phyloP scores from a whole-genome alignment of 2,113 vertebrate genomes.

The Cheilinus undulatus region DNA sequence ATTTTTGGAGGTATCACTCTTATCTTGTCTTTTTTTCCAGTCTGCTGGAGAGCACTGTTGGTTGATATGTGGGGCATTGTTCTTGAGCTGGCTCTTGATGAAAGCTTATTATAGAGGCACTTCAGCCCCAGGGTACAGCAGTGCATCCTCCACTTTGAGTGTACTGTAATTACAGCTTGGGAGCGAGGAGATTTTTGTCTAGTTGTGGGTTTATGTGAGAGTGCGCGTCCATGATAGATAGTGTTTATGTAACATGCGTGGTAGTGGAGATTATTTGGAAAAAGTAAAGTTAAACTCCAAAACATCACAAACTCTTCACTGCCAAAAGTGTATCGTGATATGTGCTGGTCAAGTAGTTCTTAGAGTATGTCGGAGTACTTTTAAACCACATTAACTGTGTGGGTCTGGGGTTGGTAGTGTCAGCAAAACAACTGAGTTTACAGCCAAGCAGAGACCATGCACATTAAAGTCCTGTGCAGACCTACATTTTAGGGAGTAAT shows the following conservation, averaged over 20 bases:
- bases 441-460: too few species aligned
- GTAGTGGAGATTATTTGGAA: background rate
- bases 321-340: background rate
- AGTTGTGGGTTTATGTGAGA: conserved; percentile 25
- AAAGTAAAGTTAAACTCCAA: conserved; percentile 1
- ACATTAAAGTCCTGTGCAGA: too few species aligned
- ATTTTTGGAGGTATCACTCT: conserved; percentile 3
- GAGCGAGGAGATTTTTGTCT: conserved; percentile 41
- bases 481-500: too few species aligned
- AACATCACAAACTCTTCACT: background rate
- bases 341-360: conserved; percentile 8
- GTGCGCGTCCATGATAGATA: conserved; percentile 24
- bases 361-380: conserved; percentile 10
- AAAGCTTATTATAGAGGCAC: conserved; percentile 56
- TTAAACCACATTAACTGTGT: background rate
- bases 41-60: conserved; percentile 22
- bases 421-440: background rate
- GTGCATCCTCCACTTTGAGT: conserved; percentile 51
- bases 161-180: conserved; percentile 59
- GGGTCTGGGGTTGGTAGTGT: background rate
- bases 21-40: background rate
- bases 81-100: conserved; percentile 55
- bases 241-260: conserved; percentile 36
- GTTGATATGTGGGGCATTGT: conserved; percentile 53
- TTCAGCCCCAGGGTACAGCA: conserved; percentile 51